phyloP scores from a whole-genome alignment of 2,888 invertebrate genomes.

The Rotaria sp. region DNA sequence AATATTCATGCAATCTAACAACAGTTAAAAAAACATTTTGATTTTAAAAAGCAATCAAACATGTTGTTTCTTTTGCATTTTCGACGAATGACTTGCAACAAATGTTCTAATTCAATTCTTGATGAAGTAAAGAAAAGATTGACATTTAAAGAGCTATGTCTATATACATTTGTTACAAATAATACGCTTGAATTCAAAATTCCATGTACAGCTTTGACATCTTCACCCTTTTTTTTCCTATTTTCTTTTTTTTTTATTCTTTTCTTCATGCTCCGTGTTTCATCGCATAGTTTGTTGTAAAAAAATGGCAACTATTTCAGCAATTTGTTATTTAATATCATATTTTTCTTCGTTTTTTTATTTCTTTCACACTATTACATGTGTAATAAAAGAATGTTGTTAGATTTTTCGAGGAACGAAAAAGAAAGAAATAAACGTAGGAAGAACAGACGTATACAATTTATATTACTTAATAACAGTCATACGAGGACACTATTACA shows the following conservation, averaged over 20 bases:
- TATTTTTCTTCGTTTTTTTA: neutral
- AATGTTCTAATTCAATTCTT: neutral
- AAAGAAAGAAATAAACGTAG: neutral
- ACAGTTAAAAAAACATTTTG: no score
- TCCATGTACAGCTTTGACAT: neutral
- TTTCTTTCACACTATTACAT: neutral
- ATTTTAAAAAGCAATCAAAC: neutral
- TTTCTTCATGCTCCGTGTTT: neutral
- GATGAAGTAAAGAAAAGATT: neutral
- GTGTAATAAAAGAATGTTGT: neutral
- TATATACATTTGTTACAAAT: neutral
- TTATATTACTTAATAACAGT: neutral
- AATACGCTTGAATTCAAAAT: neutral
- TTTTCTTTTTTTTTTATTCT: neutral
- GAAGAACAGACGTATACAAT: neutral
- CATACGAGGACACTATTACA: neutral
- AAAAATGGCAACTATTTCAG: conserved; percentile 12
- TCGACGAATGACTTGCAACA: neutral
- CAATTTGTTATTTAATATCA: neutral
- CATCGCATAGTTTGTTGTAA: neutral
- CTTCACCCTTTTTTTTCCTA: neutral
- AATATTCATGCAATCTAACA: no score
- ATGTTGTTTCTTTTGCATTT: neutral
- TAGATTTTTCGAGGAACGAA: neutral
- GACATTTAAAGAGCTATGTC: neutral